Base-by-base conservation (phyloP, 2,113 vertebrate genomes). In the Pipa parva region DNA sequence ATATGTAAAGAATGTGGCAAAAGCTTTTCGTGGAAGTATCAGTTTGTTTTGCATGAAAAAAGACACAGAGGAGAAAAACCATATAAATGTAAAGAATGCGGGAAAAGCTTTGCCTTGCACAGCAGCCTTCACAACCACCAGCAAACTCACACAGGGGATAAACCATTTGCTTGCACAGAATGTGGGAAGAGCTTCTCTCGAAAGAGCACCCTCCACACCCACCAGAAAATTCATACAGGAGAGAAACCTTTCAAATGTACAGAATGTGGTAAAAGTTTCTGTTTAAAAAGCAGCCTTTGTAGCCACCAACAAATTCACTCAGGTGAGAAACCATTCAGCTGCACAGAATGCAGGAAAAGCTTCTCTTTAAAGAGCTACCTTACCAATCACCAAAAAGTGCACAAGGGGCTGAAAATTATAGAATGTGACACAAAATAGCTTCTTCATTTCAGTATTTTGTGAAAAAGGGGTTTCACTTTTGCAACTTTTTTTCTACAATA, bases 321-420 rank as follows among this genome's bases (percentile, higher is more conserved):
- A 8, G 74, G 78, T 57, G 77, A 80, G 59, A 83, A 79, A 39
- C 78, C 76, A 2, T 80, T 76, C 52, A 73, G 74, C 50, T 84
- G 82, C 58, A 71, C 75, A 1, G 78, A 79, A 12, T 84, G 82
- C 20, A 78, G 81, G 73, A 78, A 82, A 68, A 78, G 79, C 73
- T 84, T 84, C 37, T 76, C 75, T 52, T 78, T 78, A 61, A 82
- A 82, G 36, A 77, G 75, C 3, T 76, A 81, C 25, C 79, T 84
- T 54, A 72, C 77, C 57, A 78, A 77, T 50, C 82, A 84, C 52
- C 78, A 79, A 68, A 67, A 80, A 72, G 79, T 75, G 7, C 80
- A 82, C 55, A 79, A 77, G 15, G 78, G 80, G 71, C 77, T 82
- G 42, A 80, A 80, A 46, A n/a, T n/a, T n/a, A n/a, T n/a, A n/a